These are phyloP conservation scores for Vanessa tameamea DNA, from an alignment of 1,140 invertebrate species.

Conservation along the genomic window DNA sequence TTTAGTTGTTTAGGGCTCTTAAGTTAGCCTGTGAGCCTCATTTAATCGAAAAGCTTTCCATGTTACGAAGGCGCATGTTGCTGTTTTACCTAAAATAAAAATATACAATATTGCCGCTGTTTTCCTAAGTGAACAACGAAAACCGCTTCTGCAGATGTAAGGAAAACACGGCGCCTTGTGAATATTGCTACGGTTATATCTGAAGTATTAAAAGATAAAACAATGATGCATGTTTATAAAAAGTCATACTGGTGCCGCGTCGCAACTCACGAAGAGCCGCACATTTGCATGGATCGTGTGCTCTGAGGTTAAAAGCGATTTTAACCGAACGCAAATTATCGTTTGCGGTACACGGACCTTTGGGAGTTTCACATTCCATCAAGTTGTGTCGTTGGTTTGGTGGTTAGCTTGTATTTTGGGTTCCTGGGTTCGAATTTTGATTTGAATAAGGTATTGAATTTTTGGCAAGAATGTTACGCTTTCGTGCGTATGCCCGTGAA, in stretches of 20 bases:
- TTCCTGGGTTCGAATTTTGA: too few relatives aligned
- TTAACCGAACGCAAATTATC: constrained; percentile 17
- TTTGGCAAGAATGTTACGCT: too few relatives aligned
- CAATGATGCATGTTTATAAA: not conserved
- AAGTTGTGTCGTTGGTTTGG: not conserved
- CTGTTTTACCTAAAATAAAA: too few relatives aligned
- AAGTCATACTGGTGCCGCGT: not conserved
- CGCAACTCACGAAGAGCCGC: not conserved
- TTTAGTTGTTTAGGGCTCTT: too few relatives aligned
- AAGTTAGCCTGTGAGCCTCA: too few relatives aligned
- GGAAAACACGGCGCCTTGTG: not conserved
- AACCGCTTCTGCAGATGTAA: not conserved
- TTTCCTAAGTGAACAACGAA: not conserved
- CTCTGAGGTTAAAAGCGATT: constrained; percentile 13
- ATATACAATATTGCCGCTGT: not conserved
- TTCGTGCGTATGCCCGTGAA: too few relatives aligned
- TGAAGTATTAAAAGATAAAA: not conserved
- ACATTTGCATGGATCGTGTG: not conserved
- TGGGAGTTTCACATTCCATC: constrained; percentile 2
- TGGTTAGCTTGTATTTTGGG: too few relatives aligned
- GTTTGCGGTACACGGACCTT: constrained; percentile 11
- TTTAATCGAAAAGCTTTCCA: too few relatives aligned
- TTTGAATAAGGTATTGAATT: too few relatives aligned
- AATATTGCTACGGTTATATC: not conserved
- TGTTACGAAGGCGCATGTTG: too few relatives aligned